Base-by-base conservation (phyloP, 2,113 vertebrate genomes). In the Sinocyclocheilus grahami region DNA sequence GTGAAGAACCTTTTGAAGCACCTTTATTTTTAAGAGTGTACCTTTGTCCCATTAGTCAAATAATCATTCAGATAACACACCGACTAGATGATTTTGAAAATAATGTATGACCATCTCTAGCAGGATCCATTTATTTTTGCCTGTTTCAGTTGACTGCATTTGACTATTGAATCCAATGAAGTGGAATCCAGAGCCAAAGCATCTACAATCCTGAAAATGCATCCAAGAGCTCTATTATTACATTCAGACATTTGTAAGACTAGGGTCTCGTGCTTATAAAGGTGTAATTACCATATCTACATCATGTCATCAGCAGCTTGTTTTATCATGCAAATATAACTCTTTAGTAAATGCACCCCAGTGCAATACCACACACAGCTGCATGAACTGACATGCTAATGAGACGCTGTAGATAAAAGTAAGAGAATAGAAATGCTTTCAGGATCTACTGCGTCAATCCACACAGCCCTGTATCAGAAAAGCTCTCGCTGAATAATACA, bases 221-320 rank as follows among this genome's bases (percentile, higher is more conserved):
- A 37, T 71, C 65, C 46, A 71, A 71, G 65, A 37, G 65, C 62
- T 83, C 81, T 71, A 83, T 55, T 83, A 71, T 83, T 83, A 71
- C 81, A 83, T 71, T 69, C 22, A 58, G 53, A 65, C 53, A 39
- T 85, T 27, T 87, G 78, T 85, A 13, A 63, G 62, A 82, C 67
- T 72, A 80, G 60, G 67, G 77, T 89, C 55, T 69, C 72, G 24
- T 37, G 74, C 55, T 87, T 82, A 82, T 89, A 89, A 87, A 85
- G 78, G 83, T 89, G 79, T 81, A 89, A 85, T 89, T 89, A 89
- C 51, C 83, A 85, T 85, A 85, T 87, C 88, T 74, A 78, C 27
- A 30, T 24, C 65, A 65, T 60, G 65, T 85, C 78, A 89, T 78
- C 78, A 75, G 72, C 46, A 74, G 62, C 51, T 69, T 76, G 83